Evolutionary conservation across 1,140 invertebrate species (phyloP).

Genomic region (Brevipalpus yothersi): DNA sequence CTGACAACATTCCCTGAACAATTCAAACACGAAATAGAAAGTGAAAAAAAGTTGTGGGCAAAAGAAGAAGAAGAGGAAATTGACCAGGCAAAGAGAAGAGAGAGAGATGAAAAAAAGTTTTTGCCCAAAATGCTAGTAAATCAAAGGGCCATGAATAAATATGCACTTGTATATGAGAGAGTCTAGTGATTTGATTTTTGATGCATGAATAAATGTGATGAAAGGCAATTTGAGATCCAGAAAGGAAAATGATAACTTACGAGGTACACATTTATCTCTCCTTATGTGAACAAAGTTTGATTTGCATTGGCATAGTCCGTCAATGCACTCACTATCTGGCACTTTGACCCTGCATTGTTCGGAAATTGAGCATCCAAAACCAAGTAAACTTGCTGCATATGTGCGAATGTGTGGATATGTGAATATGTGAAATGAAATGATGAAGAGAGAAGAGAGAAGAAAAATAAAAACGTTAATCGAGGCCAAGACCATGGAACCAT

Average conservation of each 20-base stretch:
- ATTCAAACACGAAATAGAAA: no score
- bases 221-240: not conserved
- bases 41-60: no score
- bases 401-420: no score
- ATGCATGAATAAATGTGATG: not conserved
- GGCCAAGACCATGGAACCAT: not conserved
- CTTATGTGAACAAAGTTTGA: slow-evolving; percentile 54
- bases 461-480: not conserved
- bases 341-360: slow-evolving; percentile 52
- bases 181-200: not conserved
- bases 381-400: slow-evolving; percentile 39
- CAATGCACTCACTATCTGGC: slow-evolving; percentile 43
- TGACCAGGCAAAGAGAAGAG: no score
- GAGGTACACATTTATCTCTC: slow-evolving; percentile 57
- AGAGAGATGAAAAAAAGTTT: no score
- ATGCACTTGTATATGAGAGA: not conserved
- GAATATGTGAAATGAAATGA: not conserved
- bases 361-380: slow-evolving; percentile 39
- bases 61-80: no score
- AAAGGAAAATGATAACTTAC: slow-evolving; percentile 36
- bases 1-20: no score
- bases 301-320: slow-evolving; percentile 46
- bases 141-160: not conserved
- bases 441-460: not conserved
- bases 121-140: not conserved